Conservation (phyloP, 37 sponge, comb jelly and placozoan genomes). For the Chondrosia reniformis region DNA sequence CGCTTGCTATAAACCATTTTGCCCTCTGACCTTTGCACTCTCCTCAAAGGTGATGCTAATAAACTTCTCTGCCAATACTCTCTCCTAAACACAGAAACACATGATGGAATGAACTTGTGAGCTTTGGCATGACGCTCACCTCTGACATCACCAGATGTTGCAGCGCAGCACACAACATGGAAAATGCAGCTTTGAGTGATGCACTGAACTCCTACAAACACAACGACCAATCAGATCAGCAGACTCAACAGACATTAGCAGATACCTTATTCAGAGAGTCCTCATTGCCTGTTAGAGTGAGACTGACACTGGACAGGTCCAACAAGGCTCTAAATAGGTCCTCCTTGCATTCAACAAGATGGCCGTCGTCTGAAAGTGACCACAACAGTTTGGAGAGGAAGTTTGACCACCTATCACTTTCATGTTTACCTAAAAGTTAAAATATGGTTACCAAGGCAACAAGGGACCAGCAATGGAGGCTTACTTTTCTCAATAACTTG, state of each 20-base stretch:
- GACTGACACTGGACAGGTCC: neutral
- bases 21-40: too few relatives aligned
- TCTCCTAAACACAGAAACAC: too few relatives aligned
- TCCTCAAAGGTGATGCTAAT: too few relatives aligned
- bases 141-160: neutral
- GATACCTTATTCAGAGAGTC: neutral
- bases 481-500: neutral
- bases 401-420: neutral
- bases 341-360: constrained; percentile 7
- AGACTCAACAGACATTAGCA: neutral
- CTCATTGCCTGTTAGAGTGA: neutral
- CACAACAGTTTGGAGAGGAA: neutral
- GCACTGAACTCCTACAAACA: neutral
- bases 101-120: too few relatives aligned
- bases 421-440: too few relatives aligned
- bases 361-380: constrained; percentile 7
- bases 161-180: constrained; percentile 8
- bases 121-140: too few relatives aligned
- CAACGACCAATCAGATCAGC: neutral
- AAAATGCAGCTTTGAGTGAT: constrained; percentile 6
- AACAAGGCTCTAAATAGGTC: neutral
- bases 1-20: too few relatives aligned
- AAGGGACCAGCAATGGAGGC: too few relatives aligned
- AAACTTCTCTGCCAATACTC: too few relatives aligned
- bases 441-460: too few relatives aligned